Conservation (phyloP, 2,797 vertebrate genomes). For the Clarias platycephalus region DNA sequence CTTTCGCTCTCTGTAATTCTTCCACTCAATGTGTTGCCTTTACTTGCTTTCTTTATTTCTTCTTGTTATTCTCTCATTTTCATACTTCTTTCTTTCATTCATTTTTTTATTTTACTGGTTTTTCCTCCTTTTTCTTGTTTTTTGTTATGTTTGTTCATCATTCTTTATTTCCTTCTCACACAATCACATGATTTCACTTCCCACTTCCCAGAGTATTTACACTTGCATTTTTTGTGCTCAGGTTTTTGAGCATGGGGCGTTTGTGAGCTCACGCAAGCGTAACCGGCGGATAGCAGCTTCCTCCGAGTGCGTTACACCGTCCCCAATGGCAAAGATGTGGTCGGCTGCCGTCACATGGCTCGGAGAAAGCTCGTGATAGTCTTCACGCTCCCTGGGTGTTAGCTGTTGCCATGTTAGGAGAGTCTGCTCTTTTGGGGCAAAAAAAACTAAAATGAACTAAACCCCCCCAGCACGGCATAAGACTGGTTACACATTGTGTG, state of each 20-base stretch:
- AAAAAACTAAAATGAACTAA: background rate
- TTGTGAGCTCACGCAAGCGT: background rate
- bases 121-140: background rate
- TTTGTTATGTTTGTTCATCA: background rate
- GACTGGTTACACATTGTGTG: background rate
- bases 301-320: too few relatives aligned
- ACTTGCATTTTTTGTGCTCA: background rate
- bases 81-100: background rate
- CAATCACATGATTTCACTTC: background rate
- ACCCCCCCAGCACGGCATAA: too few relatives aligned
- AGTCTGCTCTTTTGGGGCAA: too few relatives aligned
- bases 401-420: too few relatives aligned
- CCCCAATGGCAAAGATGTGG: too few relatives aligned
- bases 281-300: too few relatives aligned
- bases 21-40: background rate
- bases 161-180: background rate
- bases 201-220: background rate
- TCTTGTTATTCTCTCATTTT: too few relatives aligned
- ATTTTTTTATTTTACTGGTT: background rate
- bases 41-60: background rate
- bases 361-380: too few relatives aligned
- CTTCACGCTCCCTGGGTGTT: too few relatives aligned
- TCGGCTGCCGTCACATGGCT: too few relatives aligned
- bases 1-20: background rate
- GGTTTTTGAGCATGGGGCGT: background rate